Evolutionary conservation across 2,888 invertebrate species (phyloP), one percentile per base, ranked within the genome.

Genomic region (Argyresthia goedartella): DNA sequence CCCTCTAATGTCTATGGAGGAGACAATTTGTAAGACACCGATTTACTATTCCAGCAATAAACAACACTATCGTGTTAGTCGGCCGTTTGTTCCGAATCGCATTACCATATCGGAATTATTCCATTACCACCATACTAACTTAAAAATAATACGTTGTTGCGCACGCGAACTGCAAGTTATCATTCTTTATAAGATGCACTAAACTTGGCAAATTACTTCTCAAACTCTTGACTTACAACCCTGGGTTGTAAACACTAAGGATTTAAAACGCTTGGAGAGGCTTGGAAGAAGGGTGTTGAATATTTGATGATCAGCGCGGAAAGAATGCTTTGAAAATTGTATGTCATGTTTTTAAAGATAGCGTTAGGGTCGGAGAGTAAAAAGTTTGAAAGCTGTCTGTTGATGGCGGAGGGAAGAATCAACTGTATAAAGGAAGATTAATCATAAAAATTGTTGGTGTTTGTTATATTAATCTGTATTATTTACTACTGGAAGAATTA

Each of bases 101-200:
- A 82, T 84, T 84, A 81, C 73, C 81, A 81, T 82, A 81, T 75
- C 74, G 68, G 69, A 82, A 81, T 84, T 79, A 82, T 84, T 82
- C 76, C 79, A 81, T 81, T 81, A 81, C 75, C 69, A 67, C 67
- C 76, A 77, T 78, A 79, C 81, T 84, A 82, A 81, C 81, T 84
- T 81, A 77, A 81, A 84, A 81, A 81, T 82, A 81, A 81, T 80
- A 76, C 69, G 70, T 69, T 64, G 62, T 63, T 59, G 66, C 68
- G 68, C 82, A 82, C 81, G 84, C 84, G 71, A 82, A 69, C 70
- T 41, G 54, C 61, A 70, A 82, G 68, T 81, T 81, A 79, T 73
- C 73, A 61, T 62, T 64, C 80, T 66, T 80, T 71, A 36, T 68
- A 81, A 81, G 82, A 79, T 76, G 73, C 63, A 45, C 36, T 15